phyloP scores from a whole-genome alignment of 2,113 vertebrate species.

The Lonchura striata region DNA sequence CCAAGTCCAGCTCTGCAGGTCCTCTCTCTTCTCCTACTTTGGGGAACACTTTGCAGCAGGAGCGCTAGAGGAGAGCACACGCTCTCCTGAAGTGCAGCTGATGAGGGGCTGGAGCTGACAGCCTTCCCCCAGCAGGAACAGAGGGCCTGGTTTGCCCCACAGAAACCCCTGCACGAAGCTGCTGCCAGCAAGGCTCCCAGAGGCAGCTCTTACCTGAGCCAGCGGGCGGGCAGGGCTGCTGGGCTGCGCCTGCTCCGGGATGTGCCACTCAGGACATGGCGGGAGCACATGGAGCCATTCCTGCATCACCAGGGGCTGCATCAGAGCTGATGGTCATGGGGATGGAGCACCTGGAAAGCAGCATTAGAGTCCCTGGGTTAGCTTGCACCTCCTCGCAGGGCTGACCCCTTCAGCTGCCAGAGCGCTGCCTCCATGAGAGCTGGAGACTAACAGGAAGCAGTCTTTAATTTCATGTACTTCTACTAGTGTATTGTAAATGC shows the following conservation, averaged over 20 bases:
- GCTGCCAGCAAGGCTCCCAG: background rate
- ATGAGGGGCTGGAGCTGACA: background rate
- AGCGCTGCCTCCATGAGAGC: background rate
- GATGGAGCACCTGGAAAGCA: constrained; percentile 63
- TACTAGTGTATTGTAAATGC: no score
- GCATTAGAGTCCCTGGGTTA: background rate
- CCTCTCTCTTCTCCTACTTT: background rate
- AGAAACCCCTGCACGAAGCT: background rate
- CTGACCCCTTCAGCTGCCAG: background rate
- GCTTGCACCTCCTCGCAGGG: background rate
- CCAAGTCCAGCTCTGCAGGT: background rate
- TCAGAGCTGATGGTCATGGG: constrained; percentile 68
- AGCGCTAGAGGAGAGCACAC: background rate
- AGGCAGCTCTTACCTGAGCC: constrained; percentile 71
- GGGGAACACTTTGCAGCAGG: background rate
- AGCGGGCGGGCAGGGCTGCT: constrained; percentile 25
- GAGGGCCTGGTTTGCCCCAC: background rate
- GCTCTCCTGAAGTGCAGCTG: background rate
- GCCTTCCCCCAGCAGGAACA: background rate
- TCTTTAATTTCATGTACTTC: background rate
- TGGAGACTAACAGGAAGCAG: background rate
- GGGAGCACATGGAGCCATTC: constrained; percentile 73
- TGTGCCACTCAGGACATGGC: constrained; percentile 73
- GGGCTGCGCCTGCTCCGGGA: constrained; percentile 9
- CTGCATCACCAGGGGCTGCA: constrained; percentile 81